Percentiles rank a stretch among this genome's conserved stretches.
Evolutionary conservation across 1,140 invertebrate genomes (phyloP).

Genomic region (Pissodes strobi): DNA sequence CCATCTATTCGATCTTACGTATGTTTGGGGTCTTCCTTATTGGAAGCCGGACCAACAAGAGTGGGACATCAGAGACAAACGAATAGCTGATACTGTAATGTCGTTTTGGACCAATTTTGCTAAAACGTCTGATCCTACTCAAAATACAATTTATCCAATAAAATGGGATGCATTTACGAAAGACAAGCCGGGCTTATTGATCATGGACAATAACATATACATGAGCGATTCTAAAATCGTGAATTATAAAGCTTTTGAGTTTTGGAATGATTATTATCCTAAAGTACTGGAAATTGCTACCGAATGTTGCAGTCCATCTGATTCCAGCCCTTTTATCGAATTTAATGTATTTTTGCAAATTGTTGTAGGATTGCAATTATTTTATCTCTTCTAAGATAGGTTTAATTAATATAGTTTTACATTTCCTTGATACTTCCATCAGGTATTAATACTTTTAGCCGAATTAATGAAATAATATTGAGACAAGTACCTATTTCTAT

Average conservation of each 20-base stretch:
- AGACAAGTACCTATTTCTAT: too few species aligned
- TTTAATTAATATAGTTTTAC: too few species aligned
- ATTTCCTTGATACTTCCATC: too few species aligned
- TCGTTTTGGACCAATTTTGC: slow-evolving; percentile 75
- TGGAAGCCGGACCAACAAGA: slow-evolving; percentile 59
- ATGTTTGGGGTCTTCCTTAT: slow-evolving; percentile 76
- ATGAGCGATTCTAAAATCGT: slow-evolving; percentile 68
- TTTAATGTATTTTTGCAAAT: slow-evolving; percentile 1
- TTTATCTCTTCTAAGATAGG: background rate
- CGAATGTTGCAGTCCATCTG: slow-evolving; percentile 68
- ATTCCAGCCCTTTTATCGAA: slow-evolving; percentile 24
- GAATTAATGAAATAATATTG: too few species aligned
- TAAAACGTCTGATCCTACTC: slow-evolving; percentile 70
- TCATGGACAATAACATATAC: slow-evolving; percentile 74
- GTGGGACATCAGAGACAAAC: slow-evolving; percentile 77
- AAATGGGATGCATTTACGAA: slow-evolving; percentile 72
- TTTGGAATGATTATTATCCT: slow-evolving; percentile 83
- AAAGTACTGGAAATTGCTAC: slow-evolving; percentile 69
- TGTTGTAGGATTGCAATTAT: slow-evolving; percentile 2
- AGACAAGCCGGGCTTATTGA: slow-evolving; percentile 65
- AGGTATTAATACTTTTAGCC: too few species aligned
- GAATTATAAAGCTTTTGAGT: slow-evolving; percentile 75
- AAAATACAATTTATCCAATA: slow-evolving; percentile 64
- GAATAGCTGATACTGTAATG: slow-evolving; percentile 76
- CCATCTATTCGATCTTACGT: slow-evolving; percentile 78